A percentile compares a stretch with the other conserved stretches of the same genome.
Conservation (phyloP, 35 echinoderm and acorn worm species). For the Patiria miniata region DNA sequence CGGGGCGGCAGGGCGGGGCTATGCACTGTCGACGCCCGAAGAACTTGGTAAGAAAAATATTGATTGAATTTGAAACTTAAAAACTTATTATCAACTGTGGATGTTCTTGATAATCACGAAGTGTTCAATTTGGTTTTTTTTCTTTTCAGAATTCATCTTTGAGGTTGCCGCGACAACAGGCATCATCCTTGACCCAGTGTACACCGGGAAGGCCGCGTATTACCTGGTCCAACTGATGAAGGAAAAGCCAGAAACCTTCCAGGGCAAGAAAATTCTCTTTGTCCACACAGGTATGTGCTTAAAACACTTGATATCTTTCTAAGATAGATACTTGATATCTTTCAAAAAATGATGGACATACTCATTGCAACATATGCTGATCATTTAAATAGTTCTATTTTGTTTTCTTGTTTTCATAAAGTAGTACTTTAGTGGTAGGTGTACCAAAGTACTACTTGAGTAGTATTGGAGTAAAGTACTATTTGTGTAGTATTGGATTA, state of each 20-base stretch:
- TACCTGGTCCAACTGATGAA: conserved; percentile 70
- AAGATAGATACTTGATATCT: background rate
- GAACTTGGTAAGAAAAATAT: conserved; percentile 66
- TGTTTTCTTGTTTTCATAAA: too few species aligned
- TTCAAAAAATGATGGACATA: background rate
- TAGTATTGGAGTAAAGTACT: too few species aligned
- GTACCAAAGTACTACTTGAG: background rate
- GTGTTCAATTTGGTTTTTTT: too few species aligned
- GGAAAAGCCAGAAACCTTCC: conserved; percentile 51
- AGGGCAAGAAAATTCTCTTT: conserved; percentile 91
- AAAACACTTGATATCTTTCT: too few species aligned
- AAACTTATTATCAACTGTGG: background rate
- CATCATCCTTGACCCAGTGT: conserved; percentile 82
- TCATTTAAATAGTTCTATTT: background rate
- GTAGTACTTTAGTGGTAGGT: background rate
- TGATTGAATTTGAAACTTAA: too few species aligned
- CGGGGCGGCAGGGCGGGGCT: conserved; percentile 71
- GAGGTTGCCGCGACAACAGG: conserved; percentile 78
- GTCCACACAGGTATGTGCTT: conserved; percentile 76
- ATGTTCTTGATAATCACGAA: too few species aligned
- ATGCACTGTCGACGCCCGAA: conserved; percentile 75
- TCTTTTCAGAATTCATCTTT: conserved; percentile 79
- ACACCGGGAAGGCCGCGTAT: conserved; percentile 85
- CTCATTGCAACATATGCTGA: background rate
- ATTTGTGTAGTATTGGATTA: too few species aligned